Evolutionary conservation across 1,140 invertebrate species (phyloP).

Genomic region (Anoplophora glabripennis): DNA sequence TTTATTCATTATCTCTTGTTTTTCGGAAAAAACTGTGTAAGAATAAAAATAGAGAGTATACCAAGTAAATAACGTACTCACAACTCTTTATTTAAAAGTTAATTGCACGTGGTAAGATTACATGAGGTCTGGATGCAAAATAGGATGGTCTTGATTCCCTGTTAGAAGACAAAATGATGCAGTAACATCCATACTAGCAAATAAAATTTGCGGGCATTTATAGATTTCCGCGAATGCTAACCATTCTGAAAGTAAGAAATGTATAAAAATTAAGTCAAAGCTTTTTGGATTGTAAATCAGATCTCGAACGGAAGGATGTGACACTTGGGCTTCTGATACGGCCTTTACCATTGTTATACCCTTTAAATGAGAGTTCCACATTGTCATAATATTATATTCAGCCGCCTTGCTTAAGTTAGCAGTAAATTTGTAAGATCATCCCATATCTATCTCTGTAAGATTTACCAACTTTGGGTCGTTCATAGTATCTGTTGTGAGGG

Average conservation of each 20-base stretch:
- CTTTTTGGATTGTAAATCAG: background rate
- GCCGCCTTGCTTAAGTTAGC: too few species aligned
- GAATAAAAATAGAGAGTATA: background rate
- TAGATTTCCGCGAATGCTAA: slow-evolving; percentile 39
- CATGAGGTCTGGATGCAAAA: slow-evolving; percentile 46
- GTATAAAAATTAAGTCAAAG: background rate
- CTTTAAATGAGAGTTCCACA: too few species aligned
- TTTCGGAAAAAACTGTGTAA: slow-evolving; percentile 9
- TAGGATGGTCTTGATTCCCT: slow-evolving; percentile 48
- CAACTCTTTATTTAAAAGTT: slow-evolving; percentile 11
- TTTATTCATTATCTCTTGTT: slow-evolving; percentile 42
- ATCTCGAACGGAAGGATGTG: slow-evolving; percentile 7
- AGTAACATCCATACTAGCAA: slow-evolving; percentile 33
- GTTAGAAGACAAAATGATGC: slow-evolving; percentile 29
- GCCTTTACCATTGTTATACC: background rate
- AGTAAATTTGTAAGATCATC: slow-evolving; percentile 16
- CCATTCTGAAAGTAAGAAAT: slow-evolving; percentile 25
- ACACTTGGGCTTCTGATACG: slow-evolving; percentile 2
- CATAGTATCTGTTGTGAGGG: slow-evolving; percentile 35
- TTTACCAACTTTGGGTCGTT: slow-evolving; percentile 32
- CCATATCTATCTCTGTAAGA: slow-evolving; percentile 36
- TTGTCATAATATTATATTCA: too few species aligned
- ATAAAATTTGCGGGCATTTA: slow-evolving; percentile 39
- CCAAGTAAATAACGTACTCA: slow-evolving; percentile 1
- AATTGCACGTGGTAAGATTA: background rate